A percentile compares a stretch with the other conserved stretches of the same genome.
phyloP scores from a whole-genome alignment of 2,797 vertebrate species.

The Anguilla obscura region DNA sequence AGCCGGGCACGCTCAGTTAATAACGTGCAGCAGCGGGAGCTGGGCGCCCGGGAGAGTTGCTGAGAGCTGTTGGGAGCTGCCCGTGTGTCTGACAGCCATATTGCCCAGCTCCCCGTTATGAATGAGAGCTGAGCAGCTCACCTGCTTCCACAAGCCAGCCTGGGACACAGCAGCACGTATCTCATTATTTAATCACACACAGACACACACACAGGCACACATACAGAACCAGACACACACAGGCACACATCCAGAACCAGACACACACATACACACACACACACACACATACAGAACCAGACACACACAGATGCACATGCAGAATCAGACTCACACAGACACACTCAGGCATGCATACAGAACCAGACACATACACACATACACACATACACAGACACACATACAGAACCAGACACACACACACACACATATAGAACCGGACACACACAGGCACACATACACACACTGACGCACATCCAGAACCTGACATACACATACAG shows the following conservation, averaged over 20 bases:
- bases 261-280: not conserved
- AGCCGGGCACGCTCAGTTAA: slow-evolving; percentile 53
- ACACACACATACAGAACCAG: slow-evolving; percentile 17
- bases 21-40: slow-evolving; percentile 59
- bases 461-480: not conserved
- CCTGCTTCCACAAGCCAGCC: slow-evolving; percentile 46
- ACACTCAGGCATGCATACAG: not conserved
- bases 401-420: slow-evolving; percentile 19
- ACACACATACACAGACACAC: slow-evolving; percentile 2
- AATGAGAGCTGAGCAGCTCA: slow-evolving; percentile 60
- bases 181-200: slow-evolving; percentile 32
- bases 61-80: slow-evolving; percentile 37
- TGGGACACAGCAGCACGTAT: slow-evolving; percentile 40
- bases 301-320: slow-evolving; percentile 4
- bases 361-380: not conserved
- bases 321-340: slow-evolving; percentile 13
- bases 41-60: slow-evolving; percentile 44
- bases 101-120: slow-evolving; percentile 45
- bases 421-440: not conserved
- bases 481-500: not conserved
- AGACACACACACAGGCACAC: slow-evolving; percentile 32
- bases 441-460: too few relatives aligned
- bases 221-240: slow-evolving; percentile 23
- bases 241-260: slow-evolving; percentile 12
- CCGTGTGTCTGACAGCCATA: slow-evolving; percentile 49